Base-by-base conservation (phyloP, 2,113 vertebrate species). In the Apteryx owenii region DNA sequence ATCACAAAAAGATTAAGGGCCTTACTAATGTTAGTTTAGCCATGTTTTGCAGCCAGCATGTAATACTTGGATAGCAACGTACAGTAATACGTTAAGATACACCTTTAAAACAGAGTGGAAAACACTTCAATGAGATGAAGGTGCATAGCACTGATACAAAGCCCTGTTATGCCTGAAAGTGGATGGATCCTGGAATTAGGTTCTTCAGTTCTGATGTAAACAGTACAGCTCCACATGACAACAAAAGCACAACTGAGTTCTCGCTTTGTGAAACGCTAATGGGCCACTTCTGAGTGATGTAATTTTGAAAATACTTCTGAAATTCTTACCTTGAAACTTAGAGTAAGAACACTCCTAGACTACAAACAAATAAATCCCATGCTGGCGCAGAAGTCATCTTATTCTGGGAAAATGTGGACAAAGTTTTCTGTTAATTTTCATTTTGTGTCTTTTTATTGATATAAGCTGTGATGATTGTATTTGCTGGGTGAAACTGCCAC, bases 401-500 rank as follows among this genome's bases (percentile, higher is more conserved):
- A n/a, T 75, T 94, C 89, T 88, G 87, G 89, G 92, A 94, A 95
- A 95, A 83, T 38, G 62, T 0, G 0, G 62, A 46, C 62, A 20
- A 54, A 95, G 64, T 68, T 95, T 50, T 88, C 75, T 70, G 23
- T 95, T 95, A 61, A 48, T 76, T 92, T 89, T 93, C 12, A 94
- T 88, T 91, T 94, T 91, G 44, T 95, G 75, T 95, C 86, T 91
- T 93, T 94, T 96, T 92, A 88, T 93, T 88, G 87, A 53, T 85
- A n/a, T 71, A n/a, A 66, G 23, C 81, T 80, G 58, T 89, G 70
- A 89, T 92, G 89, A 91, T 95, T 89, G 68, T 93, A 51, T 91
- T 95, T 94, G 56, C 64, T 94, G 68, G 64, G 81, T 85, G 60
- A 94, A 95, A 70, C 73, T 95, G 87, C 94, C 36, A 54, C 91